Base-by-base conservation (phyloP, 2,797 vertebrate genomes). In the Acanthis flammea region DNA sequence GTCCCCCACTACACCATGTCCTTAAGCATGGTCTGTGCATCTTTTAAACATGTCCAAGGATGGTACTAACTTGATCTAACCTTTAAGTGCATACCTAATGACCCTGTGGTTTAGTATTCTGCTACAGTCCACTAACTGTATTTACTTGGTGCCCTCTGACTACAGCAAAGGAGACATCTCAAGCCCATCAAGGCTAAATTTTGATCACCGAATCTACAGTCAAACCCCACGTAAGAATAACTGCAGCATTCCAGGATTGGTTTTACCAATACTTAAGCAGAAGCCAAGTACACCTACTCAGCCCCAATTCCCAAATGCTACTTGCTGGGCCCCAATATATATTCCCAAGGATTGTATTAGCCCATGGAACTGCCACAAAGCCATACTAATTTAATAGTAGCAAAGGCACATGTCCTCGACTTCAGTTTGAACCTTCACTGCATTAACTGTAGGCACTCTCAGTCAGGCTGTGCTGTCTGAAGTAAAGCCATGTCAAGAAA, bases 401-500 rank as follows among this genome's bases (percentile, higher is more conserved):
- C 58, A 84, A 62, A 2, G 1, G 25, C 14, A 25, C 44, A 35
- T 14, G 48, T n/a, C 42, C 50, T 61, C 6, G 2, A 81, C 81
- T 73, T 79, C 41, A 73, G 65, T 79, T 35, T 58, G 41, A 87
- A 76, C 60, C 60, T 66, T 76, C 82, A 76, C 60, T 70, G 60
- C 71, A 66, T 60, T 73, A 92, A 81, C 31, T 78, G 5, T 41
- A 24, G 51, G 51, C 41, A 62, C 51, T 44, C 50, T 78, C 51
- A 37, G 50, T 75, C 71, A 88, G 50, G 41, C 31, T 85, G 19
- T 35, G 66, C 35, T 54, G 9, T 45, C 80, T 94, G 92, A 95
- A 88, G 66, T 28, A 86, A 88, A 92, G 77, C n/a, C 71, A 95
- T 63, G 60, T 66, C 77, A 89, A 96, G 86, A 94, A 95, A 85